Evolutionary conservation across 2,888 invertebrate genomes (phyloP).

Genomic region (Ametastegia equiseti): DNA sequence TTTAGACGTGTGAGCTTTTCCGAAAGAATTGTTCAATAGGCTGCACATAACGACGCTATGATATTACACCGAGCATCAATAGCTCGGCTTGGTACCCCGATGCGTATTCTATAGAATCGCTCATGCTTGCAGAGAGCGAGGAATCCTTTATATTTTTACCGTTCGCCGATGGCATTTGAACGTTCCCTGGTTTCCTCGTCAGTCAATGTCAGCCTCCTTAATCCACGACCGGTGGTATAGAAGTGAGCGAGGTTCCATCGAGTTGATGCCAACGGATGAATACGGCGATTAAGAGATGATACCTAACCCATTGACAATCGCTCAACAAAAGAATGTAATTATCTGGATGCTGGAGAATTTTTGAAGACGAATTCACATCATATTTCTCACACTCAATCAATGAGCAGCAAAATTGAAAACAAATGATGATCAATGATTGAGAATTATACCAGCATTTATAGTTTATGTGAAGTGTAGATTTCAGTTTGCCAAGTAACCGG

Average conservation of each 20-base stretch:
- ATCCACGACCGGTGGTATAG: neutral
- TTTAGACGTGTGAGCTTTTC: neutral
- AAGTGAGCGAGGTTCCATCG: neutral
- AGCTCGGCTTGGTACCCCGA: neutral
- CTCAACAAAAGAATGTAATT: neutral
- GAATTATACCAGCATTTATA: no score
- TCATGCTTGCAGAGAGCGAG: neutral
- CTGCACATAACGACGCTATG: neutral
- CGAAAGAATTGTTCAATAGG: neutral
- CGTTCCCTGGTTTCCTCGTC: neutral
- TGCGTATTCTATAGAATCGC: neutral
- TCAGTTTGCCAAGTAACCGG: no score
- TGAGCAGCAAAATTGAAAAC: no score
- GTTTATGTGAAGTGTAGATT: no score
- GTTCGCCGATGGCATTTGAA: neutral
- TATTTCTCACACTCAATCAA: no score
- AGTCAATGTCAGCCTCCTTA: conserved; percentile 3
- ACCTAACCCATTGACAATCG: neutral
- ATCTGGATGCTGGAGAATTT: no score
- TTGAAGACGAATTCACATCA: no score
- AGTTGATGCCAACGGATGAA: neutral
- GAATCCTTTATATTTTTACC: neutral
- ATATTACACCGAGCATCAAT: neutral
- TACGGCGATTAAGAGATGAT: neutral
- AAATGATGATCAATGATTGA: no score